Conservation (phyloP, 2,113 vertebrate species). For the Strix uralensis region DNA sequence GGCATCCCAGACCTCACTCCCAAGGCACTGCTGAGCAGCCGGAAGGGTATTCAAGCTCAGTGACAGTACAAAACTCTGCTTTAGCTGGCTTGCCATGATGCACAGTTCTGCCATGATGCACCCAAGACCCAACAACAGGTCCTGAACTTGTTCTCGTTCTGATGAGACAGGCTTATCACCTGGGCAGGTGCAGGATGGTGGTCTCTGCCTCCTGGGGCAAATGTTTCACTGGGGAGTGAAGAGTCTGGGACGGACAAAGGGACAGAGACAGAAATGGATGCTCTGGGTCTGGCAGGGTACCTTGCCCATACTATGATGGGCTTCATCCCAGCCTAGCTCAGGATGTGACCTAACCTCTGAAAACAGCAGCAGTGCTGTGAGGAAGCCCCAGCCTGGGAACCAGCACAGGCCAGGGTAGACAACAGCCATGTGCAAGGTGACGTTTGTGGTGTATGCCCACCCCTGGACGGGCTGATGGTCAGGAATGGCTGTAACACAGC, state of each 20-base stretch:
- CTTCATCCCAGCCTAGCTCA: neutral
- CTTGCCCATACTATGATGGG: neutral
- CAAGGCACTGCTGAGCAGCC: neutral
- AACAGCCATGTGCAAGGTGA: neutral
- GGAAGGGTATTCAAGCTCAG: neutral
- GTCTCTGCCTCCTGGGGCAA: neutral
- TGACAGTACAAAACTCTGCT: neutral
- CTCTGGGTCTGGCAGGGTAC: neutral
- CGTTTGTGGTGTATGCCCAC: neutral
- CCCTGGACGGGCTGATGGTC: neutral
- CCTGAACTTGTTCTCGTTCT: neutral
- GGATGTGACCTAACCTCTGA: neutral
- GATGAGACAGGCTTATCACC: neutral
- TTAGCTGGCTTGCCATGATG: neutral
- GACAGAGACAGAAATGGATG: neutral
- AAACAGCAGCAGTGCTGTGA: neutral
- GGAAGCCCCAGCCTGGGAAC: neutral
- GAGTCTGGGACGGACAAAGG: neutral
- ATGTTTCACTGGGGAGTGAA: neutral
- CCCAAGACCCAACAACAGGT: no score
- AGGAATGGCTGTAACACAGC: neutral
- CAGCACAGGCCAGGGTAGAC: neutral
- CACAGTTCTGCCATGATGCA: neutral
- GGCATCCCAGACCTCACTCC: neutral
- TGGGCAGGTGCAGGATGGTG: neutral